phyloP scores from a whole-genome alignment of 2,888 invertebrate species.

The Scotopteryx bipunctaria region DNA sequence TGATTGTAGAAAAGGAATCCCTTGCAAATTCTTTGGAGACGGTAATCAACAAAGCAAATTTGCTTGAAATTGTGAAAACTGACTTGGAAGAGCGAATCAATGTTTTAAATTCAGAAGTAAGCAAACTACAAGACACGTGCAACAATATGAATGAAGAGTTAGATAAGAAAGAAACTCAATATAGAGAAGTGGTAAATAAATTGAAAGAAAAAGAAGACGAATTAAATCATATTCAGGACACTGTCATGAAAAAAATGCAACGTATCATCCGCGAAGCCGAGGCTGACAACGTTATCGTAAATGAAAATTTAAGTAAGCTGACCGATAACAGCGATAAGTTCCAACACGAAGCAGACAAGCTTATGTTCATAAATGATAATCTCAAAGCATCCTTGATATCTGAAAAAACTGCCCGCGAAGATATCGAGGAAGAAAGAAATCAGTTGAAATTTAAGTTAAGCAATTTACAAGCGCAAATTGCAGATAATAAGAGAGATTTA shows the following conservation, averaged over 20 bases:
- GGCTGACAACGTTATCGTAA: neutral
- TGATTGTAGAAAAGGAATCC: conserved; percentile 18
- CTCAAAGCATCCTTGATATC: conserved; percentile 35
- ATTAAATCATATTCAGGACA: conserved; percentile 11
- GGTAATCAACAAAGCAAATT: conserved; percentile 4
- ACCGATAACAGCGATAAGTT: conserved; percentile 7
- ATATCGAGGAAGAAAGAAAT: conserved; percentile 44
- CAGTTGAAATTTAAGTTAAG: conserved; percentile 37
- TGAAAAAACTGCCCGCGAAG: conserved; percentile 46
- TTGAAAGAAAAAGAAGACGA: conserved; percentile 29
- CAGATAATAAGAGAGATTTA: conserved; percentile 5
- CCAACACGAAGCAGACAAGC: conserved; percentile 10
- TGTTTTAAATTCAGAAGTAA: conserved; percentile 7
- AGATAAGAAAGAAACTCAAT: conserved; percentile 1
- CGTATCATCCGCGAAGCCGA: conserved; percentile 4
- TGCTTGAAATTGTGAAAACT: conserved; percentile 8
- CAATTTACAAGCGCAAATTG: conserved; percentile 36
- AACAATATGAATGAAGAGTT: conserved; percentile 3
- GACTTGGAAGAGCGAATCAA: conserved; percentile 1
- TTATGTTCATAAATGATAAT: conserved; percentile 27
- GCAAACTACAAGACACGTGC: conserved; percentile 1
- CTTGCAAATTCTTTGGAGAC: conserved; percentile 14
- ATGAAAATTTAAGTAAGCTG: conserved; percentile 26
- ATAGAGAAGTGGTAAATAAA: conserved; percentile 24
- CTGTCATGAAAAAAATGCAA: neutral